Percentiles rank a stretch among this genome's conserved stretches.
These are phyloP conservation scores for Camptogramma bilineatum DNA, from an alignment of 2,888 invertebrate species.

Conservation along the genomic window DNA sequence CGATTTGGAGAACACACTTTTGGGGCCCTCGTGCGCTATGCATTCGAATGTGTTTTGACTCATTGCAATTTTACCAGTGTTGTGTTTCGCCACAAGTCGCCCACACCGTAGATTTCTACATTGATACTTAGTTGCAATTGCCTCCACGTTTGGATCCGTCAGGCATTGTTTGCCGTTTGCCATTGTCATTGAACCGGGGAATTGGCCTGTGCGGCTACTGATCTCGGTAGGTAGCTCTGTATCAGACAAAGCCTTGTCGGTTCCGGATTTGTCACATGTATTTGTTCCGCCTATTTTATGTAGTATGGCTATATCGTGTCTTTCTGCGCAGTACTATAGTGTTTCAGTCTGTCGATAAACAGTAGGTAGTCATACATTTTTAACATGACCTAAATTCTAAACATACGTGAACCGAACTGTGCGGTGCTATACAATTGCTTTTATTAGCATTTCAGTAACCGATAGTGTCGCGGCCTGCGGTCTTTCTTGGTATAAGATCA, in stretches of 20 bases:
- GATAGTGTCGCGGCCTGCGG: constrained; percentile 45
- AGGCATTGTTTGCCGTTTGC: constrained; percentile 64
- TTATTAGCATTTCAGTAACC: constrained; percentile 43
- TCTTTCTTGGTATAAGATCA: constrained; percentile 43
- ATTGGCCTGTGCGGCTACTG: constrained; percentile 58
- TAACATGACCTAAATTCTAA: constrained; percentile 51
- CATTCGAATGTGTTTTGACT: constrained; percentile 67
- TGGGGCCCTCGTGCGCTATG: constrained; percentile 48
- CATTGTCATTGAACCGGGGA: constrained; percentile 72
- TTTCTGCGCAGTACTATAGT: constrained; percentile 28
- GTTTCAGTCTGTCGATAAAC: constrained; percentile 38
- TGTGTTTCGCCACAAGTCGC: constrained; percentile 68
- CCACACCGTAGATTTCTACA: constrained; percentile 77
- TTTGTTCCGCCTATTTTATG: constrained; percentile 33
- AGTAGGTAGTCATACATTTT: constrained; percentile 40
- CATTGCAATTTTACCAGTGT: constrained; percentile 61
- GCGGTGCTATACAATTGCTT: constrained; percentile 39
- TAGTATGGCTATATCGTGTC: constrained; percentile 27
- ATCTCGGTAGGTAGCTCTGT: constrained; percentile 24
- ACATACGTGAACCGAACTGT: constrained; percentile 38
- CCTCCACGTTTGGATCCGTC: constrained; percentile 60
- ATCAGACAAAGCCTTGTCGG: constrained; percentile 36
- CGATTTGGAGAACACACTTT: constrained; percentile 40
- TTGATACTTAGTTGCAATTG: constrained; percentile 73
- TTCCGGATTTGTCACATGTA: constrained; percentile 37